These are phyloP conservation scores for Anodontia alba DNA, from an alignment of 2,888 invertebrate genomes.

Conservation along the genomic window DNA sequence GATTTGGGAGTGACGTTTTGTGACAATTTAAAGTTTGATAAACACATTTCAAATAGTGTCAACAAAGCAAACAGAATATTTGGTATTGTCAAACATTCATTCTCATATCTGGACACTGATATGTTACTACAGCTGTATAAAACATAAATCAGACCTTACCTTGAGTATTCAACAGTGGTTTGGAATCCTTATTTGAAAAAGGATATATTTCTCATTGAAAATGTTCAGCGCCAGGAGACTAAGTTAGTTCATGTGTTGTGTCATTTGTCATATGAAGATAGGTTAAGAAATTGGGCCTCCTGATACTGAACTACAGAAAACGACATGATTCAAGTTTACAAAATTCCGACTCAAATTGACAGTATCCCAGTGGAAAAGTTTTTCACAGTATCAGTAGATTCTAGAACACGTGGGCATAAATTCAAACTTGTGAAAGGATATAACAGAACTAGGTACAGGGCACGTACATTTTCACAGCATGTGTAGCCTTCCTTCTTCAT, in stretches of 20 bases:
- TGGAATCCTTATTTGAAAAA: slow-evolving; percentile 10
- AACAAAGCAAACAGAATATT: neutral
- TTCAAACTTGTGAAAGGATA: neutral
- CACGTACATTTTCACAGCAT: neutral
- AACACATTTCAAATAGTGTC: neutral
- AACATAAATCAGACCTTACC: neutral
- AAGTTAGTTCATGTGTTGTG: neutral
- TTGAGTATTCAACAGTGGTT: too few relatives aligned
- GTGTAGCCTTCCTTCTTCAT: too few relatives aligned
- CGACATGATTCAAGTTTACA: neutral
- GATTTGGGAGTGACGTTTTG: slow-evolving; percentile 8
- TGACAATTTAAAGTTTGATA: neutral
- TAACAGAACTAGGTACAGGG: neutral
- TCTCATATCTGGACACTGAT: neutral
- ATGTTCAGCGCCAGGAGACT: neutral
- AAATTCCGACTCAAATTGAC: neutral
- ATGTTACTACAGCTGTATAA: slow-evolving; percentile 12
- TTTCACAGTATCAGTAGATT: neutral
- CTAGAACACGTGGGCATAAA: neutral
- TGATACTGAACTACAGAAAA: neutral
- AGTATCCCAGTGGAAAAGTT: neutral
- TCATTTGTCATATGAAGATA: neutral
- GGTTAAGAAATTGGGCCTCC: neutral
- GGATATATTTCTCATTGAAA: neutral
- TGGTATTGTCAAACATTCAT: slow-evolving; percentile 7